Base-by-base conservation (phyloP, 1,140 invertebrate species). In the Magallana angulata region DNA sequence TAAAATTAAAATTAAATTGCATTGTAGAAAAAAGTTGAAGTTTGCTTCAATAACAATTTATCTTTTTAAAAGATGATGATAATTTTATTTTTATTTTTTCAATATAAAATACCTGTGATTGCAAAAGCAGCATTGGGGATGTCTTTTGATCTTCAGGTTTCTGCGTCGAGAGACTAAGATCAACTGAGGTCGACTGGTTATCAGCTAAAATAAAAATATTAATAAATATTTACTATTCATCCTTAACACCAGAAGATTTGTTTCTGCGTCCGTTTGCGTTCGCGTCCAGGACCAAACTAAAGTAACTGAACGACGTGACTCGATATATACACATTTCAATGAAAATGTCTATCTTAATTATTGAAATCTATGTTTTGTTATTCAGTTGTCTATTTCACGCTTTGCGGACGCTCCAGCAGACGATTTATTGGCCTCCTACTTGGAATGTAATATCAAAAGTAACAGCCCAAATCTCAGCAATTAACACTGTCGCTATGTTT, bases 91-190 rank as follows among this genome's bases (percentile, higher is more conserved):
- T 9, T 7, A 84, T 60, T 84, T 84, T 62, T 48, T 12, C 2
- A 48, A 48, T 8, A 62, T 30, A 30, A 24, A 58, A n/a, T 86
- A 89, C 88, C 88, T 89, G 88, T 11, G 88, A 86, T 82, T 89
- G 88, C 80, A 89, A 57, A 82, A 89, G 88, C 56, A 89, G 56
- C 88, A 89, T 89, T 60, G 86, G 82, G 81, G 80, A 82, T 57
- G 83, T 82, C 11, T 76, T 76, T 76, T 76, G 68, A 76, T 30
- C 68, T 76, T 76, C 68, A 76, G 68, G 68, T 76, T 76, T 76
- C 68, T 76, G 68, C 68, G 68, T 30, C 3, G 68, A 76, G 68
- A 36, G 68, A 76, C 68, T 76, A 30, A 76, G 68, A 76, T 76
- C 68, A 76, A 76, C 68, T 30, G 68, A 30, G 68, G 68, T 76